phyloP scores from a whole-genome alignment of 1,140 invertebrate genomes.

The Yoshiicerus persimilis region DNA sequence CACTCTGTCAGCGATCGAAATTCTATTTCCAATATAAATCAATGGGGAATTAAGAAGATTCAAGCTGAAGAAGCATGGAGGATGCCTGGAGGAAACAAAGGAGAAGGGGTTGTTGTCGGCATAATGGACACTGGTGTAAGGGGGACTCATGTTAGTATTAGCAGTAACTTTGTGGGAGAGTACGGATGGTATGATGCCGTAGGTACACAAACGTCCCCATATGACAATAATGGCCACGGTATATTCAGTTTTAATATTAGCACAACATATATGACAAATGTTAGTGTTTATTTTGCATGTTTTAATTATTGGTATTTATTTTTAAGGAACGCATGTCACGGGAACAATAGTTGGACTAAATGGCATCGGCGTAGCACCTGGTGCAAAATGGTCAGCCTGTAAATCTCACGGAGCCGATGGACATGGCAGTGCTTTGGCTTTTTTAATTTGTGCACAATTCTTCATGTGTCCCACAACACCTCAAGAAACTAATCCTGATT shows the following conservation, averaged over 20 bases:
- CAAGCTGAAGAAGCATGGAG: conserved; percentile 3
- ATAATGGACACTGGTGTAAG: conserved; percentile 13
- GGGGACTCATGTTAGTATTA: neutral
- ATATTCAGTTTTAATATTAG: too few species aligned
- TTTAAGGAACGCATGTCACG: neutral
- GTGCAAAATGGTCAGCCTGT: neutral
- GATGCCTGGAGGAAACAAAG: conserved; percentile 19
- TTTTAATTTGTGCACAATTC: neutral
- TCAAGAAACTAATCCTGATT: conserved; percentile 15
- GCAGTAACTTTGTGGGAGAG: neutral
- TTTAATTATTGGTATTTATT: neutral
- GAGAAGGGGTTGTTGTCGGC: neutral
- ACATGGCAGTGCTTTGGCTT: neutral
- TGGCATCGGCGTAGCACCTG: neutral
- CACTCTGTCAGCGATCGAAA: neutral
- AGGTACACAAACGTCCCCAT: neutral
- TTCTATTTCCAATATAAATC: neutral
- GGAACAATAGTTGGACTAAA: neutral
- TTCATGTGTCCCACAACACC: conserved; percentile 11
- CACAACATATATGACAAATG: too few species aligned
- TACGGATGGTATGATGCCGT: neutral
- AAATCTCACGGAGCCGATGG: neutral
- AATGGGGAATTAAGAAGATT: conserved; percentile 30
- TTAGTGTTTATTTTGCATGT: too few species aligned
- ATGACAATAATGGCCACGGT: neutral